Evolutionary conservation across 2,113 vertebrate species (phyloP).

Genomic region (Phrynosoma blainvillii): DNA sequence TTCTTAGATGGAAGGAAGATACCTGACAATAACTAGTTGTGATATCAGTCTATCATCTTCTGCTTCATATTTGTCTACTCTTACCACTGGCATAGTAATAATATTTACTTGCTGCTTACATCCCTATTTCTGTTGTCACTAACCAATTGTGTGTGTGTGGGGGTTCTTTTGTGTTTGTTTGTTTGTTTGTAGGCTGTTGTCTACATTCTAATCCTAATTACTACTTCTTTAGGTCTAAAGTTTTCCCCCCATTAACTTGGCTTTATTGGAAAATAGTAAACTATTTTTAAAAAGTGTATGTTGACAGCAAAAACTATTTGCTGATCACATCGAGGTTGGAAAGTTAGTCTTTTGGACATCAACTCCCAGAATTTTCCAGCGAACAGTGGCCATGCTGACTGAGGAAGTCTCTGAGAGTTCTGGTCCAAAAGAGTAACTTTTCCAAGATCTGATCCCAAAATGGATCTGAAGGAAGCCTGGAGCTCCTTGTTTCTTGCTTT

Average conservation of each 20-base stretch:
- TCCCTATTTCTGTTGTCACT: fast-evolving
- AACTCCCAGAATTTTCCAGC: too few relatives aligned
- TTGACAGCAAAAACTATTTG: neutral
- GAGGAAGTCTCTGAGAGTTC: too few relatives aligned
- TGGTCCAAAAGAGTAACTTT: too few relatives aligned
- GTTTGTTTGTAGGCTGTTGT: neutral
- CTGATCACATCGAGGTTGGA: neutral
- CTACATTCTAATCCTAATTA: neutral
- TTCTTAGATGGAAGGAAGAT: neutral
- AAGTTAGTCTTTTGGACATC: neutral
- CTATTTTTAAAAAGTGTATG: neutral
- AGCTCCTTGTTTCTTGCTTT: neutral
- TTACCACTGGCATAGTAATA: neutral
- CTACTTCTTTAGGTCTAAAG: neutral
- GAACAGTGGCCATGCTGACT: too few relatives aligned
- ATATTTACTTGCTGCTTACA: neutral
- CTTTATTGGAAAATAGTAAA: neutral
- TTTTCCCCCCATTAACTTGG: neutral
- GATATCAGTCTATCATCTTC: slow-evolving; percentile 31
- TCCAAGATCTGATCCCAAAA: neutral
- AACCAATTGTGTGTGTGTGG: fast-evolving
- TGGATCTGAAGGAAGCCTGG: neutral
- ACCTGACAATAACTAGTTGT: neutral
- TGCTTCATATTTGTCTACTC: neutral
- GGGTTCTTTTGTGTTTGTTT: too few relatives aligned